Base-by-base conservation (phyloP, 2,888 invertebrate species). In the Lampropteryx suffumata region DNA sequence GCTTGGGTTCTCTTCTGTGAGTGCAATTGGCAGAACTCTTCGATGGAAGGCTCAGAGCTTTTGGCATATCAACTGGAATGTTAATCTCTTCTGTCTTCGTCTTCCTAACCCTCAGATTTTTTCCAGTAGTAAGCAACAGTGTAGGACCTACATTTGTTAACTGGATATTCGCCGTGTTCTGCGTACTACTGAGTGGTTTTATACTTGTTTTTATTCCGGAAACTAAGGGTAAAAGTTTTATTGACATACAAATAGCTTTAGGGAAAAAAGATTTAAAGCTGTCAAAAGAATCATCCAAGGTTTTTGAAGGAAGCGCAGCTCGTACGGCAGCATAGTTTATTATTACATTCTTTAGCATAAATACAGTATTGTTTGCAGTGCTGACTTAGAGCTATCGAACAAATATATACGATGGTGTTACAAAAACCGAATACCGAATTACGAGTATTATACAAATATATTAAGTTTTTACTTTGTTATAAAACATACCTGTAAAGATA, bases 1-100 rank as follows among this genome's bases (percentile, higher is more conserved):
- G 55, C n/a, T 32, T 44, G 4, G 50, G 50, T 0, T 34, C 50
- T 3, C 9, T 41, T 2, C 7, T 50, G 1, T 55, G 50, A 50
- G 47, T 39, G 2, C 21, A 43, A n/a, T 6, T 55, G 3, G 55
- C 55, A 3, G 55, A 55, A 12, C 47, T 55, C 2, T 55, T 50
- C 7, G 55, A 55, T 12, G 55, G 55, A 1, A 35, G 0, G 13
- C 27, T 2, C 39, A 24, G 50, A 12, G 46, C 50, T 1, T 26
- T 47, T 5, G 55, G 55, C 0, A 37, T 54, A 4, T 46, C 54
- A 8, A 1, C 45, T 4, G 46, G 21, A 1, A 50, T 54, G 1
- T 46, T 42, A 14, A 8, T 17, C 6, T 27, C 46, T 8, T 40
- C 13, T 2, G 3, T 14, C 0, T 40, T 35, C 29, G 28, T 24